Evolutionary conservation across 1,140 invertebrate species (phyloP), one percentile per base, ranked within the genome.

Genomic region (Thalassaphorura encarpata): DNA sequence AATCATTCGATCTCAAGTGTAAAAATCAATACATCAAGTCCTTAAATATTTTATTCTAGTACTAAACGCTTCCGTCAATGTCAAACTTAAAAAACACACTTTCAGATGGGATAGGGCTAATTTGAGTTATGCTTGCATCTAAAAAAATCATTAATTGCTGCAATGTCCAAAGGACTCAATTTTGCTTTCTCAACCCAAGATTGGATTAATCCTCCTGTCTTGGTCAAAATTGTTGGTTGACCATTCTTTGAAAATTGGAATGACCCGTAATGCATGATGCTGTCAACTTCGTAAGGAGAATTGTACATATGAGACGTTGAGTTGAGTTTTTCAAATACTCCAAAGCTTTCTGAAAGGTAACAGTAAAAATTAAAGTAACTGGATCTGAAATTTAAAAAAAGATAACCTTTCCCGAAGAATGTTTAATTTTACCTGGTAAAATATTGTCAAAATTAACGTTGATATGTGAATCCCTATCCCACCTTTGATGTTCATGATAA

Each of bases 261-360:
- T 36, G 48, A 51, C 8, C 48, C 48, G 48, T 51, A 51, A 11
- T 51, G 48, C 48, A 51, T 51, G 28, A 51, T 51, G 48, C 48
- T 51, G 48, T 51, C 16, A 24, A 24, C 16, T 26, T 51, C 48
- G 31, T 51, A 51, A 5, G 27, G 19, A 19, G 21, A 27, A 27
- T 24, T 47, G 27, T 19, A 6, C 13, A 39, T 16, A 23, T 33
- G 27, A 5, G 26, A 18, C 5, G 13, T 23, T 36, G 26, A n/a
- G 11, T 51, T 19, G 26, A 51, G 23, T 36, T 51, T 33, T 16
- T 39, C 16, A 21, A 36, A 51, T 11, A 11, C 11, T 36, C 33
- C 11, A 36, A 36, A 11, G 33, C 33, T 36, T 11, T 36, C 33
- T 36, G 33, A 6, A 13, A 15, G 16, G 46, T 29, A 26, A 51